A percentile compares a stretch with the other conserved stretches of the same genome.
phyloP scores from a whole-genome alignment of 2,888 invertebrate genomes.

The Sphaerophoria rueppellii region DNA sequence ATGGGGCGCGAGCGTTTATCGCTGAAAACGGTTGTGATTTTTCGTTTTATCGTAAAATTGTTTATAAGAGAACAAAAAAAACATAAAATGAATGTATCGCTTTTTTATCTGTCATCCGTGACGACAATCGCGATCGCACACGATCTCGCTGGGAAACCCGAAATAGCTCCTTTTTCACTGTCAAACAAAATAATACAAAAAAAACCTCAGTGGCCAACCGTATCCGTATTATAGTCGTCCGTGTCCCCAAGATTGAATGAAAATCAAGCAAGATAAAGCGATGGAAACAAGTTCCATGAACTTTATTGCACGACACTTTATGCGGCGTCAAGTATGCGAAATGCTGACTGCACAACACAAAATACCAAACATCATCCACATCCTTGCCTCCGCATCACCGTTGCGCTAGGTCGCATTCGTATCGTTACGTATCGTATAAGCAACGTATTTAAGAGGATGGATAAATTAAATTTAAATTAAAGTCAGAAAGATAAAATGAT shows the following conservation, averaged over 20 bases:
- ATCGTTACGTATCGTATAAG: constrained; percentile 15
- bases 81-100: constrained; percentile 10
- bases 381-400: not conserved
- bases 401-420: not conserved
- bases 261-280: constrained; percentile 22
- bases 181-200: constrained; percentile 34
- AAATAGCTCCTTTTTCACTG: constrained; percentile 67
- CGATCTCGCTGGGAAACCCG: constrained; percentile 57
- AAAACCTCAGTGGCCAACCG: not conserved
- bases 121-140: constrained; percentile 69
- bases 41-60: not conserved
- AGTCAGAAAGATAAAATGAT: constrained; percentile 50
- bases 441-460: constrained; percentile 27
- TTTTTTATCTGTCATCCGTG: constrained; percentile 48
- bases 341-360: constrained; percentile 23
- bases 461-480: constrained; percentile 69
- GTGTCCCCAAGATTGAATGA: constrained; percentile 19
- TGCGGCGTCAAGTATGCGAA: constrained; percentile 31
- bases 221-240: not conserved
- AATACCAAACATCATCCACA: not conserved
- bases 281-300: constrained; percentile 70
- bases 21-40: constrained; percentile 20
- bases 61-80: not conserved
- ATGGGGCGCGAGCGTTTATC: constrained; percentile 33
- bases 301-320: constrained; percentile 63